phyloP scores from a whole-genome alignment of 1,140 invertebrate species.

The Bombus affinis region DNA sequence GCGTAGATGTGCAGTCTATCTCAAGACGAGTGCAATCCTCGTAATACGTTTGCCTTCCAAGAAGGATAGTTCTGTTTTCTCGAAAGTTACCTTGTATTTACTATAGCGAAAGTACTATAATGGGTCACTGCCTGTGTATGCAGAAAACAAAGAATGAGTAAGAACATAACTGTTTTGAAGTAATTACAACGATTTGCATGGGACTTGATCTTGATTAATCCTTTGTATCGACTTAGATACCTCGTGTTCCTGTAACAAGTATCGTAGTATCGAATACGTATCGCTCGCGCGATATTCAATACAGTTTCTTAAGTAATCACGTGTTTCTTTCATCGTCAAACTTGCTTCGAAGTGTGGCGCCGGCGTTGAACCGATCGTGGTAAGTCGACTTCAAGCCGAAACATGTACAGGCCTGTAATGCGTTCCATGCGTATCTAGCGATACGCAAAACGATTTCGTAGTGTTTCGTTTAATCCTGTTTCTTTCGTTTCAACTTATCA shows the following conservation, averaged over 20 bases:
- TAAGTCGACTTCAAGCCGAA: slow-evolving; percentile 86
- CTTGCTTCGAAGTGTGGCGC: slow-evolving; percentile 91
- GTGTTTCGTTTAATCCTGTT: background rate
- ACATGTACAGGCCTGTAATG: slow-evolving; percentile 55
- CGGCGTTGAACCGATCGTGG: slow-evolving; percentile 96
- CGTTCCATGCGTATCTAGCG: slow-evolving; percentile 12
- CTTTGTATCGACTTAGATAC: slow-evolving; percentile 56
- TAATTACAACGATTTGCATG: slow-evolving; percentile 60
- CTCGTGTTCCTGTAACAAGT: slow-evolving; percentile 40
- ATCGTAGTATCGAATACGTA: slow-evolving; percentile 41
- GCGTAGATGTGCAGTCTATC: no score
- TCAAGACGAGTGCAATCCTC: no score
- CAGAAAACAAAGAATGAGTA: background rate
- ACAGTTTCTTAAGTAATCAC: slow-evolving; percentile 80
- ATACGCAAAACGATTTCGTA: slow-evolving; percentile 15
- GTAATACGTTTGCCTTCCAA: no score
- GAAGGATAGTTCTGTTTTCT: no score
- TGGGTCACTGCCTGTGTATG: background rate
- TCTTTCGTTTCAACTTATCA: slow-evolving; percentile 20
- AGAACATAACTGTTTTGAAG: background rate
- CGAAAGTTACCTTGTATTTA: background rate
- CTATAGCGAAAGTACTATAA: background rate
- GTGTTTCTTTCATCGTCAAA: slow-evolving; percentile 81
- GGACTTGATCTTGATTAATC: slow-evolving; percentile 51
- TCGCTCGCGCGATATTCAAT: slow-evolving; percentile 28